Evolutionary conservation across 2,113 vertebrate genomes (phyloP).

Genomic region (Dicrurus megarhynchus): DNA sequence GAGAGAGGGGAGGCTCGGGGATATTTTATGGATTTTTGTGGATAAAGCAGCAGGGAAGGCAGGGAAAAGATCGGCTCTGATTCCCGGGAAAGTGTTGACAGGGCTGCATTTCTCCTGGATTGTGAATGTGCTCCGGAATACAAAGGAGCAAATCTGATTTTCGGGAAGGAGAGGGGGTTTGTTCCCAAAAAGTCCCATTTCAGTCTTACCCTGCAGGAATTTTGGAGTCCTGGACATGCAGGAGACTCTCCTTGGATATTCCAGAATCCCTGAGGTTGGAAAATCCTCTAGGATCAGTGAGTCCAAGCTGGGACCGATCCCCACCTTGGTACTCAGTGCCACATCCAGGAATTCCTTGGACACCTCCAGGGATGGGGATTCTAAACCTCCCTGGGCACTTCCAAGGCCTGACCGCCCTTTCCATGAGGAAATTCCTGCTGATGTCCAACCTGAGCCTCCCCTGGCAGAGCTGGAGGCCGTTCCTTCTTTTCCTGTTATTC

Average conservation of each 20-base stretch:
- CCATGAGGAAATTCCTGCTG: neutral
- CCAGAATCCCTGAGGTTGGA: neutral
- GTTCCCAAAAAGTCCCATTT: fast-evolving
- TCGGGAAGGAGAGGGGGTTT: neutral
- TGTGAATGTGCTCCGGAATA: neutral
- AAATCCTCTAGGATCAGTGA: neutral
- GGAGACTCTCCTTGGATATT: neutral
- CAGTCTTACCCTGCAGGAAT: neutral
- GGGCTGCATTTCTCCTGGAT: neutral
- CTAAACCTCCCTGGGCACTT: neutral
- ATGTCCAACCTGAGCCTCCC: fast-evolving
- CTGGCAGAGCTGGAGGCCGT: neutral
- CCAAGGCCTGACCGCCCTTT: neutral
- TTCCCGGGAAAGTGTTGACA: neutral
- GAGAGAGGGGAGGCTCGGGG: neutral
- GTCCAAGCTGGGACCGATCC: fast-evolving
- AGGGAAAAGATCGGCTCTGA: neutral
- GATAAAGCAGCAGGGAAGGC: neutral
- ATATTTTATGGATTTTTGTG: neutral
- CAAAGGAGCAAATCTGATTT: neutral
- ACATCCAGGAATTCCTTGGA: neutral
- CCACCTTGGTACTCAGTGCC: neutral
- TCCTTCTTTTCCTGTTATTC: neutral
- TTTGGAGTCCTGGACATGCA: neutral
- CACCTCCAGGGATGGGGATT: fast-evolving